phyloP scores from a whole-genome alignment of 2,888 invertebrate genomes.

The Patella pellucida region DNA sequence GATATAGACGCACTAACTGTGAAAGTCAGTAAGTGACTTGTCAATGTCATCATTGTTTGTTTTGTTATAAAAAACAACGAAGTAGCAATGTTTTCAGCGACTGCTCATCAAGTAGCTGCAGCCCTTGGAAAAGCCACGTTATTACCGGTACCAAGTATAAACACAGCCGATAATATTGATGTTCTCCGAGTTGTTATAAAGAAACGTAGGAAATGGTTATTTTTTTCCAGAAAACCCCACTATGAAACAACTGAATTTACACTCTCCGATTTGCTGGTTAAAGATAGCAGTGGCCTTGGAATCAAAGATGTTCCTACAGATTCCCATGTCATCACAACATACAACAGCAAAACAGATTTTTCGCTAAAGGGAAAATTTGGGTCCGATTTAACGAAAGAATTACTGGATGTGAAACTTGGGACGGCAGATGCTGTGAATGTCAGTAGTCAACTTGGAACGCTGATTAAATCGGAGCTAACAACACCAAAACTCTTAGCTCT shows the following conservation, averaged over 20 bases:
- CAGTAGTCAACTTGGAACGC: constrained; percentile 32
- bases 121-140: constrained; percentile 46
- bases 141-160: constrained; percentile 42
- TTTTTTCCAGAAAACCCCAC: constrained; percentile 33
- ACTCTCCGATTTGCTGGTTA: constrained; percentile 27
- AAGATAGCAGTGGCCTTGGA: not conserved
- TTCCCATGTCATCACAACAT: constrained; percentile 20
- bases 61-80: not conserved
- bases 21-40: too few relatives aligned
- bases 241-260: constrained; percentile 34
- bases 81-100: constrained; percentile 46
- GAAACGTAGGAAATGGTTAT: constrained; percentile 26
- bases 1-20: too few relatives aligned
- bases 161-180: constrained; percentile 43
- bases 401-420: constrained; percentile 44
- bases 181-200: constrained; percentile 44
- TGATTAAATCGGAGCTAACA: constrained; percentile 19
- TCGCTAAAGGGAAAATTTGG: constrained; percentile 52
- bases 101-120: constrained; percentile 47
- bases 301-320: constrained; percentile 11
- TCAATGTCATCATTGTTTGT: too few relatives aligned
- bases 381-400: constrained; percentile 41
- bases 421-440: constrained; percentile 38
- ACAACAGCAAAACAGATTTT: constrained; percentile 38
- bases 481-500: constrained; percentile 1